These are phyloP conservation scores for Anoplius nigerrimus DNA, from an alignment of 2,888 invertebrate genomes.

Conservation along the genomic window DNA sequence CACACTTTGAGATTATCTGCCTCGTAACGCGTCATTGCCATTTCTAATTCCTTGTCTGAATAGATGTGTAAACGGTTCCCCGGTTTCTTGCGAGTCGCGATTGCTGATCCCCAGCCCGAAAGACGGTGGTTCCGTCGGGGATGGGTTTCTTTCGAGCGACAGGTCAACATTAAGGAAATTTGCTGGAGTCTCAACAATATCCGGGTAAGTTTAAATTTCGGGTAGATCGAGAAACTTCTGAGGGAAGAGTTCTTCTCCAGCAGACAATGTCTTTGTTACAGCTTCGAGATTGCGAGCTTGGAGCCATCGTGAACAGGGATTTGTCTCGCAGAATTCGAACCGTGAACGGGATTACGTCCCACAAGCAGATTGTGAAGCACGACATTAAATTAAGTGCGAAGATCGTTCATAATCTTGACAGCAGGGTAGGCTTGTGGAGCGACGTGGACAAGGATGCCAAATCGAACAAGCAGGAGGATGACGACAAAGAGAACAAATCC, in stretches of 20 bases:
- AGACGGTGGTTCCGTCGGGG: slow-evolving; percentile 97
- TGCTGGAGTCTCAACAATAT: slow-evolving; percentile 99
- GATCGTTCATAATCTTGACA: slow-evolving; percentile 93
- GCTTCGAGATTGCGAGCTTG: slow-evolving; percentile 93
- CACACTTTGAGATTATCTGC: slow-evolving; percentile 31
- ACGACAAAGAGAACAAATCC: slow-evolving; percentile 55
- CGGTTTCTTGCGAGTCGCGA: slow-evolving; percentile 95
- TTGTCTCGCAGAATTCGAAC: slow-evolving; percentile 94
- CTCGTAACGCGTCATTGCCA: background rate
- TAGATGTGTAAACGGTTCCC: slow-evolving; percentile 93
- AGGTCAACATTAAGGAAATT: slow-evolving; percentile 99
- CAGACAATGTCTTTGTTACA: slow-evolving; percentile 71
- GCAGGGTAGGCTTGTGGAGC: slow-evolving; percentile 88
- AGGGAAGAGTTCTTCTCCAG: background rate
- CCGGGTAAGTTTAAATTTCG: slow-evolving; percentile 79
- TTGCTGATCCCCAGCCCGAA: slow-evolving; percentile 98
- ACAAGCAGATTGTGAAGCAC: slow-evolving; percentile 90
- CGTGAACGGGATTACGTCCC: slow-evolving; percentile 92
- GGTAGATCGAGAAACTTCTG: no score
- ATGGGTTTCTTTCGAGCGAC: slow-evolving; percentile 97
- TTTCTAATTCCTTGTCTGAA: slow-evolving; percentile 5
- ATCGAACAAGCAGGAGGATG: slow-evolving; percentile 52
- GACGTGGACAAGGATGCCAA: slow-evolving; percentile 73
- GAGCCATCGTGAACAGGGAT: slow-evolving; percentile 97
- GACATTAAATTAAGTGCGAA: slow-evolving; percentile 95